These are phyloP conservation scores for Drosophila prosaltans DNA, from an alignment of 1,140 invertebrate genomes.

Conservation along the genomic window DNA sequence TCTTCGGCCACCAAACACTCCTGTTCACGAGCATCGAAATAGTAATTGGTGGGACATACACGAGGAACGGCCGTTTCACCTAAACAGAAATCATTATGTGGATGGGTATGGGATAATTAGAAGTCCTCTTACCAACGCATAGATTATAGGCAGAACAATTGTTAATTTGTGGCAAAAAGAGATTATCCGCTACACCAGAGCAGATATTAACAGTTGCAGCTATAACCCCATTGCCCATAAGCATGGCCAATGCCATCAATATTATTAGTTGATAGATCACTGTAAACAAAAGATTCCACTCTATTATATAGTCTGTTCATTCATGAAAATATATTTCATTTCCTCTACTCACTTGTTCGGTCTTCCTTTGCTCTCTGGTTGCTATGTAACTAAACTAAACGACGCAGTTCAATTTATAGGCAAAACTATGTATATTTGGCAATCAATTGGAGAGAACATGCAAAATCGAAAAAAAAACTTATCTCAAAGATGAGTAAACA, in stretches of 20 bases:
- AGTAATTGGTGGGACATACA: slow-evolving; percentile 27
- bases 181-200: slow-evolving; percentile 50
- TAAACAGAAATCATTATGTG: not conserved
- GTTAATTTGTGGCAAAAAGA: slow-evolving; percentile 61
- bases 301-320: not conserved
- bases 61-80: slow-evolving; percentile 40
- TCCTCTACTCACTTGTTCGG: slow-evolving; percentile 22
- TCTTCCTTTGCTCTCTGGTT: slow-evolving; percentile 6
- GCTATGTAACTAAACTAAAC: slow-evolving; percentile 24
- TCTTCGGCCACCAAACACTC: slow-evolving; percentile 51
- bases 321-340: no score
- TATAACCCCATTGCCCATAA: slow-evolving; percentile 7
- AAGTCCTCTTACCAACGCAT: slow-evolving; percentile 53
- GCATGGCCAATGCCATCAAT: slow-evolving; percentile 22
- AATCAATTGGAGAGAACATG: slow-evolving; percentile 33
- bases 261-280: slow-evolving; percentile 51
- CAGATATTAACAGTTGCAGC: slow-evolving; percentile 58
- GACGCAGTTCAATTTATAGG: slow-evolving; percentile 49
- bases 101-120: no score
- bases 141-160: slow-evolving; percentile 68
- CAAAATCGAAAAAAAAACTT: slow-evolving; percentile 20
- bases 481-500: slow-evolving; percentile 48
- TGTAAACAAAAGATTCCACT: slow-evolving; percentile 1
- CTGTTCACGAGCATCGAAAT: slow-evolving; percentile 65
- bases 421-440: slow-evolving; percentile 28